Percentiles rank a stretch among this genome's conserved stretches.
Evolutionary conservation across 2,113 vertebrate species (phyloP).

Genomic region (Triplophysa dalaica): DNA sequence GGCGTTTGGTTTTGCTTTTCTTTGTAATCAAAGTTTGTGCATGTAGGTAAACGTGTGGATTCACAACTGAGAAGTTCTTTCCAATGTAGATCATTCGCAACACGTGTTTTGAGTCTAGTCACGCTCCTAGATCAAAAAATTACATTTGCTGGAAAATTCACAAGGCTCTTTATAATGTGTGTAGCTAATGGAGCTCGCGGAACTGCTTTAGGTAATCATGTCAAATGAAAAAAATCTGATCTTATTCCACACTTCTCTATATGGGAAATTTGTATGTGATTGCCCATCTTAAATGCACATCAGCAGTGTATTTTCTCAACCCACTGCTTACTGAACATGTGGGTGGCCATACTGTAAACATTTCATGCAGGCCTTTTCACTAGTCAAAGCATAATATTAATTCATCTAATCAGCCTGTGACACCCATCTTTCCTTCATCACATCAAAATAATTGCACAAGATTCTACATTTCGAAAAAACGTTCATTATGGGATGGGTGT

Average conservation of each 20-base stretch:
- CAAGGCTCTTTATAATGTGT: no score
- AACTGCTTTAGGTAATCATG: neutral
- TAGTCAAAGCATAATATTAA: constrained; percentile 5
- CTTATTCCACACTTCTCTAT: neutral
- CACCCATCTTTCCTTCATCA: neutral
- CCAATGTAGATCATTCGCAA: neutral
- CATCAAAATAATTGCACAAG: neutral
- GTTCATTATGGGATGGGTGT: neutral
- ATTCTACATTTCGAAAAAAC: neutral
- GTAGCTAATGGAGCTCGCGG: neutral
- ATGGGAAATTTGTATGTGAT: neutral
- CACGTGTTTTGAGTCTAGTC: no score
- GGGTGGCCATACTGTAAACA: constrained; percentile 20
- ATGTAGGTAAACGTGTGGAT: constrained; percentile 43
- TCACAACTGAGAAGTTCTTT: neutral
- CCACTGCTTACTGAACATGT: constrained; percentile 8
- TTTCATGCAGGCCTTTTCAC: constrained; percentile 1
- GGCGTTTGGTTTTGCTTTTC: constrained; percentile 38
- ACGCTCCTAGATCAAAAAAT: no score
- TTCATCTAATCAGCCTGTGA: neutral
- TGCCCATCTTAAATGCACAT: neutral
- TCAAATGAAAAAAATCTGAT: neutral
- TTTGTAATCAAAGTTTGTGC: constrained; percentile 36
- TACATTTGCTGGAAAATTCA: no score
- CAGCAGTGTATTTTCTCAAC: constrained; percentile 4